Base-by-base conservation (phyloP, 2,113 vertebrate genomes). In the Eleginops maclovinus region DNA sequence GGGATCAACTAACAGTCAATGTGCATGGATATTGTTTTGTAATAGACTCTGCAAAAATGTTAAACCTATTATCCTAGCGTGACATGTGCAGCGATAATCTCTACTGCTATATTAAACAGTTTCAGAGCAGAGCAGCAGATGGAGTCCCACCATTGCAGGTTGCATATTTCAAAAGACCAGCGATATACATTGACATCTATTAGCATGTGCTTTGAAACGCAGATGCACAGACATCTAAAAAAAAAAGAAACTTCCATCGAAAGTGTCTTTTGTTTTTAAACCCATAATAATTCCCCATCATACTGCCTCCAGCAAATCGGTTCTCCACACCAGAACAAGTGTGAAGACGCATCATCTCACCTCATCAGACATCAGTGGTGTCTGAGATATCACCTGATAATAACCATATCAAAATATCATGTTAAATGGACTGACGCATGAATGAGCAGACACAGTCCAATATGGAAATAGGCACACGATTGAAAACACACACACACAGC, bases 401-500 rank as follows among this genome's bases (percentile, higher is more conserved):
- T 36, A 77, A 79, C 72, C 74, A 44, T 79, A 77, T 83, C 68
- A 41, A 77, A 83, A 77, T 73, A 75, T 75, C 56, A 62, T 54
- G 83, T 68, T 77, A 72, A 79, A 88, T 51, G 61, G 75, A 79
- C 56, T 55, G 86, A 71, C 16, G 54, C 72, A 50, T 79, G 82
- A 72, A 72, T 17, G 28, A 61, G 73, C 24, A 68, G n/a, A 64
- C 58, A 56, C 66, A 61, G 15, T 16, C 17, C 10, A 19, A 59
- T 26, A 51, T 53, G 53, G 40, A 66, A 83, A 72, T 0, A 84
- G 26, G 22, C 60, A 59, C 47, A 63, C 49, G 43, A 31, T 49
- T 49, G 36, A 51, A 47, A 76, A 77, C 40, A 74, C 14, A 41
- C 58, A 72, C 43, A 74, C 31, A 58, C 12, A 26, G 26, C 51